Conservation (phyloP, 2,888 invertebrate genomes). For the Apotomis betuletana region DNA sequence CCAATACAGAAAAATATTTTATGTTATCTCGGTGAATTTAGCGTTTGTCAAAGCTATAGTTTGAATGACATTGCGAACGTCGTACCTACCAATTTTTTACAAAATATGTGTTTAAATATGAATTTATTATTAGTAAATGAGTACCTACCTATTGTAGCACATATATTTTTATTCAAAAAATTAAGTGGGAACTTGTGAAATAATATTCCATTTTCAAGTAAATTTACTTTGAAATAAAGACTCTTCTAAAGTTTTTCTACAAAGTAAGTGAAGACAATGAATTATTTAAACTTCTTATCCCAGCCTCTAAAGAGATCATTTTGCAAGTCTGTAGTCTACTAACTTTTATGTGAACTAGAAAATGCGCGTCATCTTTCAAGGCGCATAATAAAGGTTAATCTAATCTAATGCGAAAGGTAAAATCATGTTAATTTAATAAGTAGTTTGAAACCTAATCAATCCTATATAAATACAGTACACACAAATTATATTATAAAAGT, state of each 20-base stretch:
- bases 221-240: slow-evolving; percentile 2
- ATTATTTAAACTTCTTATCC: slow-evolving; percentile 21
- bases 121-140: background rate
- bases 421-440: too few relatives aligned
- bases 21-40: too few relatives aligned
- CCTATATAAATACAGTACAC: too few relatives aligned
- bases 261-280: slow-evolving; percentile 12
- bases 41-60: too few relatives aligned
- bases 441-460: too few relatives aligned
- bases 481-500: too few relatives aligned
- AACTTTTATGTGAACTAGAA: slow-evolving; percentile 9
- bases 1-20: too few relatives aligned
- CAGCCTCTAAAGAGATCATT: slow-evolving; percentile 1
- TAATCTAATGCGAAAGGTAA: too few relatives aligned
- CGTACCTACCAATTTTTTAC: too few relatives aligned
- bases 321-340: slow-evolving; percentile 16
- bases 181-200: background rate
- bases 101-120: background rate
- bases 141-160: background rate
- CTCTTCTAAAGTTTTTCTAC: slow-evolving; percentile 1
- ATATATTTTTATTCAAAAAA: background rate
- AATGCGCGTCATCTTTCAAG: too few relatives aligned
- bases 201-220: slow-evolving; percentile 7
- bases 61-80: too few relatives aligned
- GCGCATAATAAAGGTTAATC: too few relatives aligned